phyloP scores from a whole-genome alignment of 2,113 vertebrate genomes.

The Hippocampus barbouri region DNA sequence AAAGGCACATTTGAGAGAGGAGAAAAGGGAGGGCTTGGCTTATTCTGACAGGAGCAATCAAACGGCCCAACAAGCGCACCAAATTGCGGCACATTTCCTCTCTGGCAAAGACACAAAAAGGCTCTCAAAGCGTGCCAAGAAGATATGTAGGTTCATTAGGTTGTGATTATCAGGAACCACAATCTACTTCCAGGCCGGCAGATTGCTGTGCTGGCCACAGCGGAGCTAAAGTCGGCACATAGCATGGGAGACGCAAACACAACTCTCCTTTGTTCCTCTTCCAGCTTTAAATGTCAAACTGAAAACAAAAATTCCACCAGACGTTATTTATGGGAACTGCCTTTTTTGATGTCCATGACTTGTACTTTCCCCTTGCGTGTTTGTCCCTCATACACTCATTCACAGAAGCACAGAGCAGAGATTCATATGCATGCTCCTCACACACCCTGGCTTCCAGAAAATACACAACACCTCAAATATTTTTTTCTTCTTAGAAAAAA shows the following conservation, averaged over 20 bases:
- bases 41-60: slow-evolving; percentile 37
- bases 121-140: slow-evolving; percentile 23
- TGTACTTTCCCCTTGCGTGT: slow-evolving; percentile 49
- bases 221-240: slow-evolving; percentile 38
- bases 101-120: slow-evolving; percentile 36
- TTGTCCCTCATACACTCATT: slow-evolving; percentile 31
- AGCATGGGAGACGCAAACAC: slow-evolving; percentile 56
- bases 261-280: slow-evolving; percentile 62
- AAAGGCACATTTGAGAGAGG: slow-evolving; percentile 24
- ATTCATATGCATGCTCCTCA: slow-evolving; percentile 21
- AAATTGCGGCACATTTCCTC: slow-evolving; percentile 58
- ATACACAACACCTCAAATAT: not conserved
- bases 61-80: slow-evolving; percentile 11
- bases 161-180: slow-evolving; percentile 59
- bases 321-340: slow-evolving; percentile 54
- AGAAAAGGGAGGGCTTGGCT: slow-evolving; percentile 20
- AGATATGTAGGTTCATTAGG: slow-evolving; percentile 60
- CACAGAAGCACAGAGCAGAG: slow-evolving; percentile 9
- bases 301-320: slow-evolving; percentile 62
- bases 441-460: not conserved
- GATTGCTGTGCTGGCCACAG: slow-evolving; percentile 47
- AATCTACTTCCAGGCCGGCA: slow-evolving; percentile 46
- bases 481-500: not conserved
- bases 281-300: slow-evolving; percentile 66
- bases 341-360: slow-evolving; percentile 59